Conservation (phyloP, 1,140 invertebrate species). For the Pseudomyrmex gracilis region DNA sequence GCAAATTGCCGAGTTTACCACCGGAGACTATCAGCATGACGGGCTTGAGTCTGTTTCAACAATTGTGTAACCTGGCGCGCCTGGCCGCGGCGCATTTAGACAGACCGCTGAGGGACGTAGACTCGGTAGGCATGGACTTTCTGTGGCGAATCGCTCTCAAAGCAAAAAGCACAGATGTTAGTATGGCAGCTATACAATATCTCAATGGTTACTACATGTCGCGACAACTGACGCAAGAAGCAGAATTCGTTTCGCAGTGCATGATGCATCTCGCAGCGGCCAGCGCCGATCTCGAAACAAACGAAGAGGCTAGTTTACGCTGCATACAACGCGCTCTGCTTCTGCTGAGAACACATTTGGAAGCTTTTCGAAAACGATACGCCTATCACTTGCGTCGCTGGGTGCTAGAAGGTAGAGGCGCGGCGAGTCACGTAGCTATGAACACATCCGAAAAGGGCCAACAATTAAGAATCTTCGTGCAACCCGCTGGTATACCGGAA, state of each 20-base stretch:
- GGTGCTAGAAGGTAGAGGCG: slow-evolving; percentile 92
- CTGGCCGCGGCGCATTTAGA: slow-evolving; percentile 89
- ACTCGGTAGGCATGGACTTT: slow-evolving; percentile 94
- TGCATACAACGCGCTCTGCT: slow-evolving; percentile 95
- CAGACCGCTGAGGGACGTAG: slow-evolving; percentile 82
- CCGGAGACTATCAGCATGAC: slow-evolving; percentile 97
- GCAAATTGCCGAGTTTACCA: slow-evolving; percentile 94
- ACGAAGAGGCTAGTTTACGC: slow-evolving; percentile 92
- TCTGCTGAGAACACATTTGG: slow-evolving; percentile 95
- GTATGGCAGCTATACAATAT: slow-evolving; percentile 96
- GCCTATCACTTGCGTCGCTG: slow-evolving; percentile 94
- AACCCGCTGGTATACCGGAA: slow-evolving; percentile 94
- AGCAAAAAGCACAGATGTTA: slow-evolving; percentile 96
- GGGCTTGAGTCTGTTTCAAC: slow-evolving; percentile 95
- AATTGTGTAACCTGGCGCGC: slow-evolving; percentile 93
- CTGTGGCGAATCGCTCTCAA: slow-evolving; percentile 96
- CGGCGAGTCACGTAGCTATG: slow-evolving; percentile 90
- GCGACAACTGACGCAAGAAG: slow-evolving; percentile 94
- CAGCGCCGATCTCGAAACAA: slow-evolving; percentile 89
- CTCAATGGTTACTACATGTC: slow-evolving; percentile 97
- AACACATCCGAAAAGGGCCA: slow-evolving; percentile 86
- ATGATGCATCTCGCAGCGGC: slow-evolving; percentile 95
- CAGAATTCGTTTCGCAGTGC: slow-evolving; percentile 96
- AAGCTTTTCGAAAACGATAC: slow-evolving; percentile 95
- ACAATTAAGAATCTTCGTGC: slow-evolving; percentile 91